Evolutionary conservation across 2,888 invertebrate genomes (phyloP).

Genomic region (Melanchra persicariae): DNA sequence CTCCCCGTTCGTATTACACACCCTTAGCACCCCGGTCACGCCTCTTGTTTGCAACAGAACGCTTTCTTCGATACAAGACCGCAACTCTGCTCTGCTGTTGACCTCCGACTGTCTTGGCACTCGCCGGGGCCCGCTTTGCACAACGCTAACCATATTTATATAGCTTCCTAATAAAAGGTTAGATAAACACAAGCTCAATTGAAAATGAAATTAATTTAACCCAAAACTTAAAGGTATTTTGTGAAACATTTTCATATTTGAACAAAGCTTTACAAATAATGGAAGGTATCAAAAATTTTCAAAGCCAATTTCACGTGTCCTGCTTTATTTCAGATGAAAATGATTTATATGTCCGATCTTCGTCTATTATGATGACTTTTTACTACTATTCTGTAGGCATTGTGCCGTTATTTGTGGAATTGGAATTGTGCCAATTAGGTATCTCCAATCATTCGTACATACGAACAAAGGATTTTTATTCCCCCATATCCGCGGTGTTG

Average conservation of each 20-base stretch:
- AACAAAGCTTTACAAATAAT: constrained; percentile 8
- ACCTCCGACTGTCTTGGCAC: constrained; percentile 29
- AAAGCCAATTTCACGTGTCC: constrained; percentile 8
- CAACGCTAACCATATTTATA: constrained; percentile 14
- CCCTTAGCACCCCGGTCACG: constrained; percentile 59
- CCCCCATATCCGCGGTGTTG: constrained; percentile 11
- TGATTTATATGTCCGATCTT: constrained; percentile 48
- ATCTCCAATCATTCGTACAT: constrained; percentile 52
- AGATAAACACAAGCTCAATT: constrained; percentile 12
- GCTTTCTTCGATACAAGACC: constrained; percentile 47
- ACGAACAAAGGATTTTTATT: constrained; percentile 46
- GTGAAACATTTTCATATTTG: constrained; percentile 11
- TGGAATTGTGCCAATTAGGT: constrained; percentile 64
- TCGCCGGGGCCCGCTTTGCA: not conserved
- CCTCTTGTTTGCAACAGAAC: constrained; percentile 48
- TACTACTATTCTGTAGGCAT: constrained; percentile 62
- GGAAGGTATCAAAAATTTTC: constrained; percentile 2
- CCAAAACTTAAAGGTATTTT: not conserved
- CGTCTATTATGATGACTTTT: constrained; percentile 56
- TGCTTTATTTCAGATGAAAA: constrained; percentile 33
- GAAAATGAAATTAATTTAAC: constrained; percentile 27
- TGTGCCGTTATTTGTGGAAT: constrained; percentile 59
- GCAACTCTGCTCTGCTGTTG: constrained; percentile 43
- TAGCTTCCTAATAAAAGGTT: constrained; percentile 18
- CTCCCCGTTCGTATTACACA: constrained; percentile 14